Base-by-base conservation (phyloP, 2,888 invertebrate species). In the Epistrophella euchroma region DNA sequence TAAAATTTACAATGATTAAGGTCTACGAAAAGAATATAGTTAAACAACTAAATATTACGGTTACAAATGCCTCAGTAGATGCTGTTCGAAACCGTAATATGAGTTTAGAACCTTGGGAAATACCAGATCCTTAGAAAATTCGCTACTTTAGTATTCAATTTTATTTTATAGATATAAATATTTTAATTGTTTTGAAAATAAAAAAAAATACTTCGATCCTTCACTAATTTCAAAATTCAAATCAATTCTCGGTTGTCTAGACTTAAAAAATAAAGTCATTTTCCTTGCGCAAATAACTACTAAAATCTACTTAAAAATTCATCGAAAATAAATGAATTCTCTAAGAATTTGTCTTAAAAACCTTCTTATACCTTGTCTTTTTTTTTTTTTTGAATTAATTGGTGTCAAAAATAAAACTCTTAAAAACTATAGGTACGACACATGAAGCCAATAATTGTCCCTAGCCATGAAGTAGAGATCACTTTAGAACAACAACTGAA, bases 401-500 rank as follows among this genome's bases (percentile, higher is more conserved):
- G 15, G 4, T 22, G 22, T 40, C 60, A 60, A 60, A 37, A 60
- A 32, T 9, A 60, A n/a, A 45, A 64, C 7, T 32, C 11, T 64
- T 58, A 13, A 32, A 45, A 45, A 28, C 9, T 22, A n/a, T 22
- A 13, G 13, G n/a, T n/a, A n/a, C n/a, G n/a, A n/a, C 64, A 45
- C 45, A 45, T 64, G 64, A 64, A 17, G 45, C 28, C 25, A 28
- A 64, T 64, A 45, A 28, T 32, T 28, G 45, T 56, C 70, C 28
- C 17, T 56, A 17, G 19, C 55, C 28, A 43, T 45, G 43, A 40
- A 32, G 25, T 28, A 45, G 2, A 58, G 7, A 45, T 45, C 58
- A 58, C 2, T 45, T 47, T 47, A 66, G 0, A 66, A 47, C 32
- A 66, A 66, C 45, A 66, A 47, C 28, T 66, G 35, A 66, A 66